Percentiles rank a stretch among this genome's conserved stretches.
These are phyloP conservation scores for Archegozetes longisetosus DNA, from an alignment of 1,140 invertebrate species.

Conservation along the genomic window DNA sequence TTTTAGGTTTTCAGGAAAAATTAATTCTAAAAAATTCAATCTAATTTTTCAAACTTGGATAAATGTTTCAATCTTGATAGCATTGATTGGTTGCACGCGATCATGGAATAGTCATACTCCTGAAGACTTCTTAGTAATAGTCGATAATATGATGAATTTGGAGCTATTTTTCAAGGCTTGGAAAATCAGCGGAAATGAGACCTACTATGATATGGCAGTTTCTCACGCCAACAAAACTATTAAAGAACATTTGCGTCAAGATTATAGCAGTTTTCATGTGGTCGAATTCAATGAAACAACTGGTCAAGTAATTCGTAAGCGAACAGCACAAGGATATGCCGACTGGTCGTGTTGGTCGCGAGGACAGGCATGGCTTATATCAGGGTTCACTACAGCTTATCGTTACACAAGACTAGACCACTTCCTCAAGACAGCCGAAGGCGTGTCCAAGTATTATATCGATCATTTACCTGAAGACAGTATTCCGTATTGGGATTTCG, in stretches of 20 bases:
- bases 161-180: background rate
- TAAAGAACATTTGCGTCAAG: background rate
- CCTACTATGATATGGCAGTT: background rate
- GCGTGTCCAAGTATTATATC: too few relatives aligned
- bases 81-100: background rate
- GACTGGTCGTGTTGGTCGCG: slow-evolving; percentile 1
- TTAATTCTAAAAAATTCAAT: too few relatives aligned
- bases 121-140: background rate
- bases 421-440: background rate
- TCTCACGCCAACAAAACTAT: background rate
- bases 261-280: background rate
- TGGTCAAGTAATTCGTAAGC: background rate
- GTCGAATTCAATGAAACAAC: background rate
- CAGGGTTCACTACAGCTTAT: background rate
- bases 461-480: background rate
- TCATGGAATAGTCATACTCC: background rate
- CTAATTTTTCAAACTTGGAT: too few relatives aligned
- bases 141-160: background rate
- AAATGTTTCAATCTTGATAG: too few relatives aligned
- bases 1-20: too few relatives aligned
- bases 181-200: background rate
- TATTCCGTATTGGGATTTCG: background rate
- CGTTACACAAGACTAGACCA: background rate
- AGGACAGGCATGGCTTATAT: background rate
- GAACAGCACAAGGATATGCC: background rate